A percentile compares a stretch with the other conserved stretches of the same genome.
Evolutionary conservation across 2,113 vertebrate species (phyloP).

Genomic region (Phyllostomus discolor): DNA sequence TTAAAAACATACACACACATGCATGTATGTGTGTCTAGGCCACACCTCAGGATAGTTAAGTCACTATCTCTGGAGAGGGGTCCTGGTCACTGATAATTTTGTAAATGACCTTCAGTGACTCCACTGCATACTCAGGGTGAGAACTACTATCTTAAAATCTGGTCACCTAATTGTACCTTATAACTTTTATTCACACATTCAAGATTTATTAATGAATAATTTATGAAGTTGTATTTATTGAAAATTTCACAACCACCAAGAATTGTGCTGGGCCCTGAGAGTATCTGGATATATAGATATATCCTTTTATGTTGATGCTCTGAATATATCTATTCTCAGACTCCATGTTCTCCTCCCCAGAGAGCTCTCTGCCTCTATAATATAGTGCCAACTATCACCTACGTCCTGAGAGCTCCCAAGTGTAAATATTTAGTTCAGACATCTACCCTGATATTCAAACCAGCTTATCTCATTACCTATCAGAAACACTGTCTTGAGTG

Average conservation of each 20-base stretch:
- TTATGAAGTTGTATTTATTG: neutral
- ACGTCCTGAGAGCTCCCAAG: neutral
- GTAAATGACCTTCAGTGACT: neutral
- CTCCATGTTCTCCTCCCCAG: neutral
- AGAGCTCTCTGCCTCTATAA: neutral
- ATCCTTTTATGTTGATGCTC: neutral
- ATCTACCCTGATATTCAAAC: neutral
- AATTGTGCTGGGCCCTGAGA: neutral
- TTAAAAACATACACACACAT: neutral
- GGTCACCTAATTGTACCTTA: neutral
- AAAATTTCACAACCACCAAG: neutral
- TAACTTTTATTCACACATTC: neutral
- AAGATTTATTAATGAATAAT: neutral
- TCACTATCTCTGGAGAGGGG: neutral
- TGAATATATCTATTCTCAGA: neutral
- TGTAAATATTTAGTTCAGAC: neutral
- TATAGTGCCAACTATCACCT: neutral
- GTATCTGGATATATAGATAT: neutral
- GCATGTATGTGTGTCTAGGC: rapidly evolving
- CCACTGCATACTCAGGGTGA: neutral
- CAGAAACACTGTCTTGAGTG: neutral
- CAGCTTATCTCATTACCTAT: neutral
- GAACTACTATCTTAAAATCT: neutral
- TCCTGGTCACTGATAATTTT: neutral
- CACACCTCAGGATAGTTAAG: neutral